Conservation (phyloP, 2,113 vertebrate species). For the Rutilus rutilus region DNA sequence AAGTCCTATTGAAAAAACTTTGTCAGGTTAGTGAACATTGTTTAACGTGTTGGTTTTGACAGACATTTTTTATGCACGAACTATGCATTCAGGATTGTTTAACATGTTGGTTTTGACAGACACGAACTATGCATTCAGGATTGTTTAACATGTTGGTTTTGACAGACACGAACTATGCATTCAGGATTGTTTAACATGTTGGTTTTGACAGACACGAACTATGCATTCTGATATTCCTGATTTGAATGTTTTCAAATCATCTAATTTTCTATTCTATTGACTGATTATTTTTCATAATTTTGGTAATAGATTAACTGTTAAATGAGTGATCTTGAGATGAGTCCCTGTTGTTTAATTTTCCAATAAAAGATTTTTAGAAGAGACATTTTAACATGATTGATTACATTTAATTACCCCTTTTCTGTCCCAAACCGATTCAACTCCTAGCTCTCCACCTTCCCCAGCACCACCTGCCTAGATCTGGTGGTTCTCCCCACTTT, state of each 20-base stretch:
- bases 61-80: background rate
- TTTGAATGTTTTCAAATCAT: background rate
- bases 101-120: background rate
- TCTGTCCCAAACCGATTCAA: too few relatives aligned
- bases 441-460: too few relatives aligned
- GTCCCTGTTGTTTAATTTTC: background rate
- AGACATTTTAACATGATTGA: too few relatives aligned
- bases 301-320: background rate
- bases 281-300: background rate
- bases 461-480: too few relatives aligned
- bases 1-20: background rate
- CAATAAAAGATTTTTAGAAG: too few relatives aligned
- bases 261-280: background rate
- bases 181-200: too few relatives aligned
- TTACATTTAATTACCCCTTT: too few relatives aligned
- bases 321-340: background rate
- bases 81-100: background rate
- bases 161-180: background rate
- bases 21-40: background rate
- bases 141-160: background rate
- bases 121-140: too few relatives aligned
- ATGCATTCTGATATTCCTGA: background rate
- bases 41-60: background rate
- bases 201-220: background rate
- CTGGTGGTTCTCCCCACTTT: too few relatives aligned